A percentile compares a stretch with the other conserved stretches of the same genome.
Evolutionary conservation across 2,113 vertebrate genomes (phyloP).

Genomic region (Festucalex cinctus): DNA sequence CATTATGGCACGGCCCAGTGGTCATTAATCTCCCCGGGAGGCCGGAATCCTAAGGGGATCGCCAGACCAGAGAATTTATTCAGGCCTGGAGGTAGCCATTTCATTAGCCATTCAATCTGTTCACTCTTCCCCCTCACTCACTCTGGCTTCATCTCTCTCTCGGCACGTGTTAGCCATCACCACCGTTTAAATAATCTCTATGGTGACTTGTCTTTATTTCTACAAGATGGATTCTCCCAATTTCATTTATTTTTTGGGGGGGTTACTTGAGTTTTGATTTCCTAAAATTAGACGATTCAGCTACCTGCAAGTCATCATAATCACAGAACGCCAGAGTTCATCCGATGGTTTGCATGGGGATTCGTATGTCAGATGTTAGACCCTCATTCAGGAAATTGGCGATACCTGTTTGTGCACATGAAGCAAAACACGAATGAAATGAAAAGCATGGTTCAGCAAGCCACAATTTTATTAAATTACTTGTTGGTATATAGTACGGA

Average conservation of each 20-base stretch:
- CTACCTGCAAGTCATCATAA: not conserved
- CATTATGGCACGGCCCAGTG: constrained; percentile 88
- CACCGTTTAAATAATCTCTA: not conserved
- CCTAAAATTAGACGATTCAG: not conserved
- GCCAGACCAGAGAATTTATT: constrained; percentile 86
- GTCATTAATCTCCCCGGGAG: constrained; percentile 91
- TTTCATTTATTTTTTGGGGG: not conserved
- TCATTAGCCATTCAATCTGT: constrained; percentile 94
- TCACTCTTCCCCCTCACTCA: constrained; percentile 58
- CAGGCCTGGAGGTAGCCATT: constrained; percentile 91
- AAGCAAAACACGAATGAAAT: not conserved
- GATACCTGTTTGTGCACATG: not conserved
- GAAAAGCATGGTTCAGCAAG: not conserved
- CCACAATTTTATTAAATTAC: not conserved
- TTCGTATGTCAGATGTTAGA: not conserved
- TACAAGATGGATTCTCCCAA: not conserved
- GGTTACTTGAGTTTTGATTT: not conserved
- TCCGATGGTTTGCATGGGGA: not conserved
- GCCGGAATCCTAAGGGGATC: constrained; percentile 79
- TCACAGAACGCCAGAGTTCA: not conserved
- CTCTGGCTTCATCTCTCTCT: constrained; percentile 15
- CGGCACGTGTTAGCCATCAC: constrained; percentile 25
- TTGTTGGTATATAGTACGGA: not conserved
- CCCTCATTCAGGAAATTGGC: not conserved
- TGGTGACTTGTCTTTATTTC: not conserved